A percentile compares a stretch with the other conserved stretches of the same genome.
These are phyloP conservation scores for Calameuta pallipes DNA, from an alignment of 2,888 invertebrate genomes.

Conservation along the genomic window DNA sequence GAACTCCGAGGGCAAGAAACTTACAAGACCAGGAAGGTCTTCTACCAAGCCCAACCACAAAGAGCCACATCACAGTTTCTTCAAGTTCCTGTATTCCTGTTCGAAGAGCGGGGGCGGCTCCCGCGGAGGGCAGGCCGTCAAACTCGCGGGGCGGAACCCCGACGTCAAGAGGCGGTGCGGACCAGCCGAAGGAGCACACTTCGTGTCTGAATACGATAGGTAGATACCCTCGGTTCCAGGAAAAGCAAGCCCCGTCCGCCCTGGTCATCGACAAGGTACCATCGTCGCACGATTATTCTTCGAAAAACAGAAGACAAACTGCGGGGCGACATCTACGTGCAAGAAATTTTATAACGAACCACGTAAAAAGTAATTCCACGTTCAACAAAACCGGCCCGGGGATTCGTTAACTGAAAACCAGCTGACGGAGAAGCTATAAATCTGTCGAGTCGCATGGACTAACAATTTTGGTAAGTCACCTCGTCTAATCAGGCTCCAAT, in stretches of 20 bases:
- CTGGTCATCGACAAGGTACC: neutral
- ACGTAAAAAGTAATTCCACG: neutral
- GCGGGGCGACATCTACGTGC: neutral
- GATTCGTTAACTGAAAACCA: neutral
- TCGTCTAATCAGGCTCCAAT: neutral
- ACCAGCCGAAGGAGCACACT: conserved; percentile 42
- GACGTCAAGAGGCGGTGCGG: conserved; percentile 64
- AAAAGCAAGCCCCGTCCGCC: neutral
- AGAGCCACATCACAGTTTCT: conserved; percentile 37
- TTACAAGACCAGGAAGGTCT: neutral
- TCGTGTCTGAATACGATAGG: neutral
- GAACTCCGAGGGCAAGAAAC: neutral
- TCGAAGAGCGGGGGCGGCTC: conserved; percentile 66
- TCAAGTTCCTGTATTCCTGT: conserved; percentile 60
- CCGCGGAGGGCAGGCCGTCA: conserved; percentile 67
- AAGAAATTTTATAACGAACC: neutral
- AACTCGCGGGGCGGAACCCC: conserved; percentile 66
- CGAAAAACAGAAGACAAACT: neutral
- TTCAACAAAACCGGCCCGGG: neutral
- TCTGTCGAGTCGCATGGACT: neutral
- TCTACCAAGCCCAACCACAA: conserved; percentile 22
- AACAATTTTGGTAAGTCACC: neutral
- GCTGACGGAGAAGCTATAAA: neutral
- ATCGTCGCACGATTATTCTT: neutral
- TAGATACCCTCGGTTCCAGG: neutral